Base-by-base conservation (phyloP, 2,888 invertebrate genomes). In the Miltochrista miniata region DNA sequence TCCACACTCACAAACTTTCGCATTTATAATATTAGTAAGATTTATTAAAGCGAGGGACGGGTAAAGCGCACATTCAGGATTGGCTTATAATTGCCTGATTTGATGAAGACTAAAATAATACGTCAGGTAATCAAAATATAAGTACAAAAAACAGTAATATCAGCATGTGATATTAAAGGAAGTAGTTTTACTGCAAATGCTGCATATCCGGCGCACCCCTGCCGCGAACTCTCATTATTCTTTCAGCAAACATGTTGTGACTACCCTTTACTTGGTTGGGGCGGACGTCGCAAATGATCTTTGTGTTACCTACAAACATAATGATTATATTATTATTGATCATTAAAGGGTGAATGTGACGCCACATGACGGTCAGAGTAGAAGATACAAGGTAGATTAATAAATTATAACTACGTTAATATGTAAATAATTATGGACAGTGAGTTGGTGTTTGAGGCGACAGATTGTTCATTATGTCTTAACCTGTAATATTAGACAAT, bases 161-260 rank as follows among this genome's bases (percentile, higher is more conserved):
- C 49, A 61, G 70, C 83, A 82, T 76, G 69, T 81, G 86, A 78
- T 80, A 73, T 73, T 67, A 61, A 71, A 78, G 88, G 88, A 89
- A 83, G 79, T 82, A 67, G 73, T 85, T 77, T 81, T 78, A 73
- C 80, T 81, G 86, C 89, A 82, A 88, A 89, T 85, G 85, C 76
- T 76, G 58, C 61, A 69, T 81, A 86, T 88, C 89, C 87, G 83
- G 76, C 59, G 68, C 43, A 31, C 51, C 80, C 84, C 81, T 70
- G 79, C 79, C 68, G 84, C 76, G 83, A 81, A 76, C 70, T 76
- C 73, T 77, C 88, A 90, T 90, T 86, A 90, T 83, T 90, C 90
- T 88, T 83, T 82, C 83, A 80, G 89, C 87, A 88, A 90, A 86
- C 85, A 89, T 88, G 85, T 90, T 90, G 79, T 90, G 90, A 90